Evolutionary conservation across 2,888 invertebrate species (phyloP).

Genomic region (Drosophila anomelani): DNA sequence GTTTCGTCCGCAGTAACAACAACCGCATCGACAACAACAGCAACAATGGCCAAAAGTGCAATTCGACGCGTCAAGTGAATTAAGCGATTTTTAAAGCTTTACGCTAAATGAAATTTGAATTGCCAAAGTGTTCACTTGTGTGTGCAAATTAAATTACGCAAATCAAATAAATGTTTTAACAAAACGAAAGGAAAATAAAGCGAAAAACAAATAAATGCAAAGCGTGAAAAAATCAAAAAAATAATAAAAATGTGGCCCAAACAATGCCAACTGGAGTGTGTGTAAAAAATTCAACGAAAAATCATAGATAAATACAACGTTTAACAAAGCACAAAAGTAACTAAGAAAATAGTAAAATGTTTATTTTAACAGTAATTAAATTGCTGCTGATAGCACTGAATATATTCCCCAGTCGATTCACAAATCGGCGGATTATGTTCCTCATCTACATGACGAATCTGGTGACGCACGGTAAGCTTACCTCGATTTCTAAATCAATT

Average conservation of each 20-base stretch:
- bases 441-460: constrained; percentile 84
- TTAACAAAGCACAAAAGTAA: constrained; percentile 9
- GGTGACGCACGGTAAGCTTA: constrained; percentile 84
- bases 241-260: constrained; percentile 31
- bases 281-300: constrained; percentile 51
- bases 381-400: constrained; percentile 84
- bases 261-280: constrained; percentile 13
- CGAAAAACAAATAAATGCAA: constrained; percentile 3
- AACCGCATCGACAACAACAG: constrained; percentile 35
- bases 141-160: constrained; percentile 80
- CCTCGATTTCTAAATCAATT: background rate
- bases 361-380: constrained; percentile 84
- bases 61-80: constrained; percentile 76
- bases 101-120: constrained; percentile 79
- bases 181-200: constrained; percentile 11
- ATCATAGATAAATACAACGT: constrained; percentile 21
- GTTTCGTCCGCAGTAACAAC: constrained; percentile 64
- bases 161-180: constrained; percentile 70
- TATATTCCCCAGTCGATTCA: constrained; percentile 85
- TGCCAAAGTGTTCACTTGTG: constrained; percentile 68
- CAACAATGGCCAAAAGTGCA: constrained; percentile 46
- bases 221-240: constrained; percentile 24
- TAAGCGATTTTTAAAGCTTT: constrained; percentile 81
- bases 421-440: constrained; percentile 84
- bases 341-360: constrained; percentile 70